A percentile compares a stretch with the other conserved stretches of the same genome.
Evolutionary conservation across 2,113 vertebrate species (phyloP).

Genomic region (Anhinga rufa): DNA sequence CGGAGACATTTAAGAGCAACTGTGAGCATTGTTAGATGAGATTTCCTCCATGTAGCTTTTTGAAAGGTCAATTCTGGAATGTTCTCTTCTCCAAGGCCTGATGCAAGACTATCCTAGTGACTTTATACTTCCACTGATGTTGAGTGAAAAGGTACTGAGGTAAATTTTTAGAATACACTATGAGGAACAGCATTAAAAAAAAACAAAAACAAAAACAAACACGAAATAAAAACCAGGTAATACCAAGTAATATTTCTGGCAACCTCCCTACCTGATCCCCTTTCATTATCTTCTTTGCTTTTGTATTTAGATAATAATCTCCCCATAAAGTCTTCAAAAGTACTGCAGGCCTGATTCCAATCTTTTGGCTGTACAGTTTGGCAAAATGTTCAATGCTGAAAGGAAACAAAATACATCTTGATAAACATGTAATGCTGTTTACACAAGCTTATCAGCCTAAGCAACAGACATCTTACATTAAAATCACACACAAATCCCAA

Average conservation of each 20-base stretch:
- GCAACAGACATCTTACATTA: background rate
- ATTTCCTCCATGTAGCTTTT: background rate
- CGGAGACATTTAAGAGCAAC: background rate
- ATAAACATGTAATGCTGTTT: background rate
- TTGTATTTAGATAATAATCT: conserved; percentile 90
- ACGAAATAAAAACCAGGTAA: background rate
- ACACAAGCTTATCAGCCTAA: background rate
- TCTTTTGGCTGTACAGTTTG: conserved; percentile 87
- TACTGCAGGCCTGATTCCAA: conserved; percentile 84
- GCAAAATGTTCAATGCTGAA: conserved; percentile 90
- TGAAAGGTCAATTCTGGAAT: background rate
- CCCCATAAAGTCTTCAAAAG: conserved; percentile 95
- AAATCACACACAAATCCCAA: background rate
- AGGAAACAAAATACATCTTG: conserved; percentile 21
- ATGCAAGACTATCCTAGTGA: background rate
- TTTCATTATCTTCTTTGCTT: conserved; percentile 96
- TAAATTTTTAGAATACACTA: background rate
- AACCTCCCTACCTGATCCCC: conserved; percentile 84
- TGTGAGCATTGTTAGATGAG: background rate
- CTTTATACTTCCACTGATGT: background rate
- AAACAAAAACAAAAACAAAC: background rate
- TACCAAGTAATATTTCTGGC: background rate
- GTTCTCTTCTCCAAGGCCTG: background rate
- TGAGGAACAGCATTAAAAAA: background rate
- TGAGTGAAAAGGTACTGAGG: background rate